A percentile compares a stretch with the other conserved stretches of the same genome.
phyloP scores from a whole-genome alignment of 2,113 vertebrate genomes.

The Herpailurus yagouaroundi region DNA sequence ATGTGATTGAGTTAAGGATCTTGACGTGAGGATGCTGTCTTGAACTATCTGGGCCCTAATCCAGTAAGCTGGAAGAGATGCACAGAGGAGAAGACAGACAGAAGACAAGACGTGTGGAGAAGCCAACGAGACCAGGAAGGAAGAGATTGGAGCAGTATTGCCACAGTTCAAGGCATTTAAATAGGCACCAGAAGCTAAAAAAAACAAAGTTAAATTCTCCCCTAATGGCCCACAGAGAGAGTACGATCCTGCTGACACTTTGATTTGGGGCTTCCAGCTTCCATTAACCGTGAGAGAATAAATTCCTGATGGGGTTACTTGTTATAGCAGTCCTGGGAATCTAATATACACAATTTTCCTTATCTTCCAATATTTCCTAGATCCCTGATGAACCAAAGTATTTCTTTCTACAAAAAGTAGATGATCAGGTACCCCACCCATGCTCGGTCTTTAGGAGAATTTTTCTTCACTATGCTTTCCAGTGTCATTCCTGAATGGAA shows the following conservation, averaged over 20 bases:
- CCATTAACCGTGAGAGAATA: not conserved
- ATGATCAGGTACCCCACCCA: not conserved
- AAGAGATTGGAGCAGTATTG: not conserved
- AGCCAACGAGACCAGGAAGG: not conserved
- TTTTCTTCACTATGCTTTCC: not conserved
- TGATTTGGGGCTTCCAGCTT: not conserved
- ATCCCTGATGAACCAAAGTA: not conserved
- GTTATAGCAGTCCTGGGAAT: not conserved
- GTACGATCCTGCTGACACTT: not conserved
- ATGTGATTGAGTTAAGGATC: not conserved
- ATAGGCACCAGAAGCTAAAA: not conserved
- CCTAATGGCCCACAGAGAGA: not conserved
- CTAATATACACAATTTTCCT: not conserved
- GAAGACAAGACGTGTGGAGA: not conserved
- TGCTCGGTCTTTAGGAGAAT: not conserved
- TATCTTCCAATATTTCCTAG: not conserved
- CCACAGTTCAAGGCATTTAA: not conserved
- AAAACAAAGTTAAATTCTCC: not conserved
- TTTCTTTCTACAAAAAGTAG: not conserved
- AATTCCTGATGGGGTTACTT: not conserved
- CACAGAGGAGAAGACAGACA: not conserved
- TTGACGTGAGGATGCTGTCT: not conserved
- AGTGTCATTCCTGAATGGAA: not conserved
- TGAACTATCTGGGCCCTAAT: not conserved
- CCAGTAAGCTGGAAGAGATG: not conserved